Evolutionary conservation across 2,113 vertebrate genomes (phyloP), one percentile per base, ranked within the genome.

Genomic region (Amia ocellicauda): DNA sequence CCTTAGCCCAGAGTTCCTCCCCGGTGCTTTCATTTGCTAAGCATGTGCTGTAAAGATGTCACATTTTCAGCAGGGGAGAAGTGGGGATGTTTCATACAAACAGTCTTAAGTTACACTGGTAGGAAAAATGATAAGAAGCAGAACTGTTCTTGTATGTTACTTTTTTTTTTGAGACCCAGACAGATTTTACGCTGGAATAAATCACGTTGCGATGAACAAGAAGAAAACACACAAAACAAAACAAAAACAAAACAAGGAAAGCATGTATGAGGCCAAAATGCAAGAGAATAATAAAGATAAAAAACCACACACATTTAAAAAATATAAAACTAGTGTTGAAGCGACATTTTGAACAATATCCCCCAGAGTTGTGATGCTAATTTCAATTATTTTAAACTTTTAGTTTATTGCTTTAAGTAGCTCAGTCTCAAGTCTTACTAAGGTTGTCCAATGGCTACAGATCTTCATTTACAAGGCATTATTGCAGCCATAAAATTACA

Each of bases 21-120:
- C 76, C 69, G 72, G 55, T 71, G 79, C 83, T 75, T 86, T 80
- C 78, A 85, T 82, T 81, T 73, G 23, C 78, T 79, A 76, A 76
- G 82, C 80, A 82, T 64, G n/a, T 79, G 82, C 85, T 80, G 81
- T 91, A 90, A 93, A 93, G 84, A 88, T 91, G 91, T 92, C 91
- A 88, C 76, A 71, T 77, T 74, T 88, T 83, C 80, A 80, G 79
- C 78, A 76, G 74, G 75, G 82, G 73, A 71, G 74, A 79, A 65
- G 74, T 74, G 70, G 77, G 75, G 84, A 86, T 82, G 77, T 76
- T 81, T 79, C 74, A 76, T 75, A 82, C 75, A 79, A 75, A 75
- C 78, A 68, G 78, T 75, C 80, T 86, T 28, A 74, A 79, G 85
- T 76, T 80, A 74, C 70, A 69, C 74, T 51, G 54, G 50, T 9